These are phyloP conservation scores for Leptodactylus fuscus DNA, from an alignment of 2,113 vertebrate species.

Conservation along the genomic window DNA sequence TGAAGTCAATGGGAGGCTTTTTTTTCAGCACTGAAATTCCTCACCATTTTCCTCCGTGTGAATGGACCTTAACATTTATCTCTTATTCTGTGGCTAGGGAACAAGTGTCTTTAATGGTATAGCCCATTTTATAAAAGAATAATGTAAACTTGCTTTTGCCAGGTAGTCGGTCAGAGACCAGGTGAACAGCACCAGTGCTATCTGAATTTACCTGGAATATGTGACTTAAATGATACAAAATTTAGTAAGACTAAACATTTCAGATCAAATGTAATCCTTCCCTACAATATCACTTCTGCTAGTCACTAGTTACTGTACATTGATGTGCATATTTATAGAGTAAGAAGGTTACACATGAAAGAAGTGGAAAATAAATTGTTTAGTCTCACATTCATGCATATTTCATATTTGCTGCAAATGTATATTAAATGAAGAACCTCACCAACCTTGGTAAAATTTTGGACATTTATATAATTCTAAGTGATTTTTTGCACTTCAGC, in stretches of 20 bases:
- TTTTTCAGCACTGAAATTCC: no score
- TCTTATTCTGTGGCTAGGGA: no score
- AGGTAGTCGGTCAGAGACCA: no score
- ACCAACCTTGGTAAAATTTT: constrained; percentile 17
- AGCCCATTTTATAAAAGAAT: no score
- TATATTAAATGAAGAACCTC: constrained; percentile 10
- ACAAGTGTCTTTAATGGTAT: no score
- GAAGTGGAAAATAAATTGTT: constrained; percentile 24
- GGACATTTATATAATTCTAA: constrained; percentile 18
- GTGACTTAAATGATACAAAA: neutral
- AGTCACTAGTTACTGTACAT: neutral
- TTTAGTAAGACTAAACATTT: neutral
- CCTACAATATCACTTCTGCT: neutral
- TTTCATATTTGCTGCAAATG: neutral
- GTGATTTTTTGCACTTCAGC: constrained; percentile 12
- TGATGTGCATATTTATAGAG: constrained; percentile 11
- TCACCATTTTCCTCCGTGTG: no score
- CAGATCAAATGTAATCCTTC: neutral
- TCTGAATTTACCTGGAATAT: no score
- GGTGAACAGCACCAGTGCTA: no score
- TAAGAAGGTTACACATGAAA: constrained; percentile 8
- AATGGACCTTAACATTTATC: no score
- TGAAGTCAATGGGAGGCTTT: no score
- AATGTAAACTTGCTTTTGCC: no score
- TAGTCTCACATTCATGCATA: constrained; percentile 27